A percentile compares a stretch with the other conserved stretches of the same genome.
phyloP scores from a whole-genome alignment of 2,888 invertebrate genomes.

The Melitaea athalia region DNA sequence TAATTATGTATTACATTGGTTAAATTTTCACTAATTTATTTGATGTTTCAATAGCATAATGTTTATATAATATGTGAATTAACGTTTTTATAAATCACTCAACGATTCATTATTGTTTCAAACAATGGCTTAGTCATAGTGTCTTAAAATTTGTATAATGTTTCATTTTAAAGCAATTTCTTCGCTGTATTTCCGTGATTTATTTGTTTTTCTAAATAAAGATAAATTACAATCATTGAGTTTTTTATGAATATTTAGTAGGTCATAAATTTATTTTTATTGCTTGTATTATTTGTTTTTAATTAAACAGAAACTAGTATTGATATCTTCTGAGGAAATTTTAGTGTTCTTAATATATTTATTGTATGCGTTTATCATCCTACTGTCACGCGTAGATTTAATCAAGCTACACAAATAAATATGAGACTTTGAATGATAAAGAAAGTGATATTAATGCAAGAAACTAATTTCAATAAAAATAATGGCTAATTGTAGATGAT shows the following conservation, averaged over 20 bases:
- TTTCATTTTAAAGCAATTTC: neutral
- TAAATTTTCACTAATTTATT: too few relatives aligned
- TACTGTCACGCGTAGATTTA: too few relatives aligned
- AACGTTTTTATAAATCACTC: neutral
- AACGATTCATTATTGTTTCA: neutral
- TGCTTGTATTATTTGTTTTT: neutral
- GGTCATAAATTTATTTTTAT: neutral
- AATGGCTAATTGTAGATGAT: neutral
- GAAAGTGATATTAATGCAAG: too few relatives aligned
- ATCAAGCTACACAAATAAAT: too few relatives aligned
- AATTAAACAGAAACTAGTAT: neutral
- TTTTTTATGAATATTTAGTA: neutral
- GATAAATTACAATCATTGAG: neutral
- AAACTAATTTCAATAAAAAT: too few relatives aligned
- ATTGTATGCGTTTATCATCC: neutral
- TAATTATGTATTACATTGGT: too few relatives aligned
- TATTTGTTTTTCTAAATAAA: neutral
- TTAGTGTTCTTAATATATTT: neutral
- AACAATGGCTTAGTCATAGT: neutral
- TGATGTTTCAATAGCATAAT: too few relatives aligned
- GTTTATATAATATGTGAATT: neutral
- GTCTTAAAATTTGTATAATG: neutral
- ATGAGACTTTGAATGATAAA: too few relatives aligned
- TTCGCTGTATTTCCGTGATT: neutral
- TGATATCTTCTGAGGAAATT: neutral